Base-by-base conservation (phyloP, 30 jellyfish, hydroid and myxozoan species). In the Aurelia sp. region DNA sequence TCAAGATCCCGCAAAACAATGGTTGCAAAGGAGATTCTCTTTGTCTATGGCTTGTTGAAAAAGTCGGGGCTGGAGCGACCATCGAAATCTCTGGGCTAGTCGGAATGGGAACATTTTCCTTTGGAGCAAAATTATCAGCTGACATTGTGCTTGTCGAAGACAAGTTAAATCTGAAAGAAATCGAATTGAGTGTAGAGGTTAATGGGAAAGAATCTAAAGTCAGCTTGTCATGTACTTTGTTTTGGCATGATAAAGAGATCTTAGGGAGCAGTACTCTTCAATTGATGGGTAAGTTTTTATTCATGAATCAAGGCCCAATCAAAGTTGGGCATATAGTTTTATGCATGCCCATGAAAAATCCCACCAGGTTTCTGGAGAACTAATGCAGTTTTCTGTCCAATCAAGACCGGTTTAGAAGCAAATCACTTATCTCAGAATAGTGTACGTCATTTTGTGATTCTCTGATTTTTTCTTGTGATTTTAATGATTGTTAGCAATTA, bases 11-110 rank as follows among this genome's bases (percentile, higher is more conserved):
- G 3, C 78, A 86, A 76, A 90, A 86, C 79, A 59, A 58, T 38
- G 85, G 85, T 18, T 86, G 96, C 77, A 38, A 86, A 18, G 96
- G 90, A 12, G 96, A 86, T 30, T 71, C 96, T 2, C 77, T 86
- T 17, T 86, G 96, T 50, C 60, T 60, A 31, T 86, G 87, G 89
- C 74, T 86, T 22, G 78, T 65, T 10, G 85, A 75, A 20, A 86
- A 78, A 30, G 81, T 85, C 31, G 94, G 88, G 30, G 63, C 76
- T 11, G 88, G 62, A 58, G 88, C 94, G 13, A 74, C 82, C 19
- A 72, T 85, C 48, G 88, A 73, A 63, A 85, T 85, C 4, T 19
- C 79, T 22, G 94, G 94, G 0, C 52, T 21, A 48, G 72, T 85
- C 17, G 59, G 51, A 47, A 3, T 40, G 16, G 60, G 77, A 18